Conservation (phyloP, 1,140 invertebrate genomes). For the Zaprionus tsacasi region DNA sequence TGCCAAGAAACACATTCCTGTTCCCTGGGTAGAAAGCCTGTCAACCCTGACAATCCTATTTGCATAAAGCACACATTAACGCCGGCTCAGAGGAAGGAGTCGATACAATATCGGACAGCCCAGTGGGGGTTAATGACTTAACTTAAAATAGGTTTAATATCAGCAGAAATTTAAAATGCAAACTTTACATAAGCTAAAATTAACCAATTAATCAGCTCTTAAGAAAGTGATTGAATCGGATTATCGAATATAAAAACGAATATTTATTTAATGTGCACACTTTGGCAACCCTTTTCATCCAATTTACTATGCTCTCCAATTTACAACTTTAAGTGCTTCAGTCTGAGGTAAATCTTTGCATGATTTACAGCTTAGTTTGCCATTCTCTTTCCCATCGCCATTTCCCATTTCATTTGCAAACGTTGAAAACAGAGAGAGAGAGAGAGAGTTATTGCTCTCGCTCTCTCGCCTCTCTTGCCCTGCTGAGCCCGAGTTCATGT, state of each 20-base stretch:
- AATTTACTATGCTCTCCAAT: background rate
- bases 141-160: background rate
- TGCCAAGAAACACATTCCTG: background rate
- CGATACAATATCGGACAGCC: background rate
- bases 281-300: background rate
- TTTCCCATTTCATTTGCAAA: background rate
- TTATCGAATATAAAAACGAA: background rate
- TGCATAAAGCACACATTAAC: conserved; percentile 2
- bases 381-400: background rate
- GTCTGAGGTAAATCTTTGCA: conserved; percentile 3
- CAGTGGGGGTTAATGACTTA: background rate
- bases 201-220: background rate
- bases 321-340: conserved; percentile 3
- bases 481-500: background rate
- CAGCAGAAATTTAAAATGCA: background rate
- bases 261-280: too few species aligned
- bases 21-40: conserved; percentile 2
- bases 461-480: background rate
- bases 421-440: background rate
- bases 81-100: background rate
- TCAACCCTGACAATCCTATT: conserved; percentile 9
- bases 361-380: conserved; percentile 9
- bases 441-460: background rate
- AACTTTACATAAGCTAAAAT: background rate
- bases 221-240: too few species aligned